A percentile compares a stretch with the other conserved stretches of the same genome.
These are phyloP conservation scores for Rhinogobius similis DNA, from an alignment of 2,113 vertebrate genomes.

Conservation along the genomic window DNA sequence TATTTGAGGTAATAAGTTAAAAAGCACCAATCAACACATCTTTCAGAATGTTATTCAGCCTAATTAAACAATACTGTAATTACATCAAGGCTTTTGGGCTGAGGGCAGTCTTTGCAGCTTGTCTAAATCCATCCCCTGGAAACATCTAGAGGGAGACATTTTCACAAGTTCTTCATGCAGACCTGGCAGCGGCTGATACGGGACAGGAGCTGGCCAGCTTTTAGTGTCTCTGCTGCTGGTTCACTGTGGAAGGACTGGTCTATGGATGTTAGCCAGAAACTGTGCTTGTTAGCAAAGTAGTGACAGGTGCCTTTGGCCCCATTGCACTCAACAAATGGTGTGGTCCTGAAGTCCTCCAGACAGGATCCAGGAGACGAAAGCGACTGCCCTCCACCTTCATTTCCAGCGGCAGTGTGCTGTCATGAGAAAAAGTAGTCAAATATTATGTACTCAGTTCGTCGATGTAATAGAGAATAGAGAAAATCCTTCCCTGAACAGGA, in stretches of 20 bases:
- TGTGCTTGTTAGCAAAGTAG: conserved; percentile 96
- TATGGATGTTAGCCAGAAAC: conserved; percentile 94
- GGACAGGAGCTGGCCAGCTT: conserved; percentile 91
- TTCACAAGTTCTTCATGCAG: conserved; percentile 98
- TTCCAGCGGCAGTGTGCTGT: conserved; percentile 95
- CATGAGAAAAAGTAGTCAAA: conserved; percentile 3
- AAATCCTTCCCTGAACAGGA: too few species aligned
- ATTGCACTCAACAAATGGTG: conserved; percentile 96
- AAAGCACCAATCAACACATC: conserved; percentile 82
- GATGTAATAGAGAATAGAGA: too few species aligned
- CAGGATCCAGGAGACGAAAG: conserved; percentile 96
- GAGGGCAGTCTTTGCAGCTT: conserved; percentile 35
- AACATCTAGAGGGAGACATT: background rate
- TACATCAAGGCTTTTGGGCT: conserved; percentile 32
- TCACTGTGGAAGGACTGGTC: conserved; percentile 85
- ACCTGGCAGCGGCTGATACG: conserved; percentile 98
- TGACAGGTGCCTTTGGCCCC: conserved; percentile 94
- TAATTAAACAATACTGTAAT: conserved; percentile 15
- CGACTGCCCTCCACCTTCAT: conserved; percentile 93
- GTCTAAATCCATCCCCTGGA: conserved; percentile 13
- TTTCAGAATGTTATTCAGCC: conserved; percentile 21
- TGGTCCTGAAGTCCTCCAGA: conserved; percentile 94
- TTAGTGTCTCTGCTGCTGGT: conserved; percentile 86
- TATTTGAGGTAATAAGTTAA: conserved; percentile 93
- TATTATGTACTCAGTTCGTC: background rate